Conservation (phyloP, 2,797 vertebrate species). For the Galago senegalensis region DNA sequence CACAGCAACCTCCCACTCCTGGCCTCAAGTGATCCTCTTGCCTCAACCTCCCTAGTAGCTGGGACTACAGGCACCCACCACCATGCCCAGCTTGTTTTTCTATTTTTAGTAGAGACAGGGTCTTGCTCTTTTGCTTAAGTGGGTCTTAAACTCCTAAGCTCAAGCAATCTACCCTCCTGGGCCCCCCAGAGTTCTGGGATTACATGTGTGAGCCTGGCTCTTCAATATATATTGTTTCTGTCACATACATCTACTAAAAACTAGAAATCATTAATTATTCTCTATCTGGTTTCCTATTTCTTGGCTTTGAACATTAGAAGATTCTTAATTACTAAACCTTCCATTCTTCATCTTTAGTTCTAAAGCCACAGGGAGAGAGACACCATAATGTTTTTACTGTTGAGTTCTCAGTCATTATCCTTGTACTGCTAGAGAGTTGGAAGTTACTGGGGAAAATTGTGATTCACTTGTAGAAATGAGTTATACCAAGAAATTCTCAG, state of each 20-base stretch:
- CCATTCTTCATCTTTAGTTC: background rate
- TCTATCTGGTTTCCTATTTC: background rate
- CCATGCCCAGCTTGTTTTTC: no score
- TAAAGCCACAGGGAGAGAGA: background rate
- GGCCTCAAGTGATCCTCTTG: no score
- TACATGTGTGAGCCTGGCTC: background rate
- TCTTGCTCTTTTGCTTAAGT: no score
- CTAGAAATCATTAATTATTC: background rate
- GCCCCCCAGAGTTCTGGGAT: background rate
- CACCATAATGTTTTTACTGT: background rate
- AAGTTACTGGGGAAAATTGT: background rate
- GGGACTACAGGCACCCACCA: no score
- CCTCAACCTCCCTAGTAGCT: no score
- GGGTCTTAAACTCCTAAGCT: no score
- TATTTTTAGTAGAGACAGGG: no score
- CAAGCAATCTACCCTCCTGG: background rate
- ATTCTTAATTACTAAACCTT: background rate
- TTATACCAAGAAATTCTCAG: background rate
- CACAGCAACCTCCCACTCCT: no score
- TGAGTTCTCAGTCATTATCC: background rate
- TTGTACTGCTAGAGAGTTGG: background rate
- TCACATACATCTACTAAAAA: background rate
- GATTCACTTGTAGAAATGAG: slow-evolving; percentile 42
- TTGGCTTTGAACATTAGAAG: background rate
- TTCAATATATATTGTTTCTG: background rate